Base-by-base conservation (phyloP, 2,113 vertebrate genomes). In the Puntigrus tetrazona region DNA sequence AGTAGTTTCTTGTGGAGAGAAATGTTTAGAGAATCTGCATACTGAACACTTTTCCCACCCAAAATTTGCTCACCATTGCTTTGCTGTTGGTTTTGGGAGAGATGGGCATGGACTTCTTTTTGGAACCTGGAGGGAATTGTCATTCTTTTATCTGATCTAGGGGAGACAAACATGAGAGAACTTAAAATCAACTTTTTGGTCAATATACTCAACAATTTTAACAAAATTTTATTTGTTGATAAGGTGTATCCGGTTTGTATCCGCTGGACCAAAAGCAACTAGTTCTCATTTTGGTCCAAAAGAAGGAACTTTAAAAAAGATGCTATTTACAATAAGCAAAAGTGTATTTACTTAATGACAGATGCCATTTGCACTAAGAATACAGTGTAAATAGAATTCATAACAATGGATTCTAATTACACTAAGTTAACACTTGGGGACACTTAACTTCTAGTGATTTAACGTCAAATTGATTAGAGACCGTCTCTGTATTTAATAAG, bases 121-220 rank as follows among this genome's bases (percentile, higher is more conserved):
- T 95, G 94, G 84, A 94, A 95, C 43, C 93, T 90, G 0, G 93
- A 88, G 0, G 94, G 91, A 6, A 94, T 89, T 50, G 88, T 90
- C 93, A 94, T 95, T 87, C 93, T 94, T 90, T 92, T 94, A 34
- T 94, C 93, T 79, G 90, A 85, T 88, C 94, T 95, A 74, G 0
- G 78, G 86, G 78, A 22, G 43, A 27, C n/a, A 80, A 61, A 89
- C 4, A 77, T 3, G 4, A 38, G 34, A 31, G 8, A 38, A 69
- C 34, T 1, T 67, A 13, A 67, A 34, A 67, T 67, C 16, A 9
- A 20, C n/a, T 18, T 70, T 65, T 67, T 18, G 3, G 16, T 18
- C 34, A 31, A 31, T 11, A 70, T 38, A 69, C 18, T 22, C 31
- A 31, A 38, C 22, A 20, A 69, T n/a, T 65, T 18, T 18, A 65